These are phyloP conservation scores for Yoshiicerus persimilis DNA, from an alignment of 1,140 invertebrate genomes.

Conservation along the genomic window DNA sequence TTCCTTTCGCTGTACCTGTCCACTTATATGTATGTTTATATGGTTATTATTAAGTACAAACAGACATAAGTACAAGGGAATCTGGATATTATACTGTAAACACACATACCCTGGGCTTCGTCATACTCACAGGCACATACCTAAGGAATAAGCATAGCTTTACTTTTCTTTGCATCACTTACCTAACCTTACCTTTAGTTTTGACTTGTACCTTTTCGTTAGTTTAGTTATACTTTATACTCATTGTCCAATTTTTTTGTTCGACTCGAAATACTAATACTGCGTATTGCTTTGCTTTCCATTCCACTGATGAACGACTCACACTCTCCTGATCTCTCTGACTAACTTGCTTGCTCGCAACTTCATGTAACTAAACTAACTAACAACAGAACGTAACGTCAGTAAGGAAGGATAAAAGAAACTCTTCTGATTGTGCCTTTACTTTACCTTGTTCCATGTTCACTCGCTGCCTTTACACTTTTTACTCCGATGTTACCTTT, in stretches of 20 bases:
- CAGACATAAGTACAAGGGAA: not conserved
- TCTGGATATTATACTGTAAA: not conserved
- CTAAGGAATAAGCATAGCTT: not conserved
- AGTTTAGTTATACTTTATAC: not conserved
- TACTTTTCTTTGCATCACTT: not conserved
- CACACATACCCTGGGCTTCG: not conserved
- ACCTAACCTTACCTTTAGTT: not conserved
- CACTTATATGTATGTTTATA: not conserved
- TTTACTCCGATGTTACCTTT: not conserved
- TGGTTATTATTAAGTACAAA: not conserved
- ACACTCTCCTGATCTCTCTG: not conserved
- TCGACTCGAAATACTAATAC: not conserved
- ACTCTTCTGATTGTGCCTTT: not conserved
- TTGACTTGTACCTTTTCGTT: not conserved
- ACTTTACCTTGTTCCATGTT: not conserved
- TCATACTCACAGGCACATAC: not conserved
- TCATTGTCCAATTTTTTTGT: slow-evolving; percentile 21
- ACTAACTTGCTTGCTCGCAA: slow-evolving; percentile 2
- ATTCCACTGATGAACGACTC: not conserved
- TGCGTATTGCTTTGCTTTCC: not conserved
- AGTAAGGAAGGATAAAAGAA: not conserved
- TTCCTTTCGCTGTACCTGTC: not conserved
- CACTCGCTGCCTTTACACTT: not conserved
- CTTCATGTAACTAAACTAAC: slow-evolving; percentile 1
- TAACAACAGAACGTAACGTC: not conserved